Conservation (phyloP, 92 coral and sea anemone species). For the Scolanthus callimorphus region DNA sequence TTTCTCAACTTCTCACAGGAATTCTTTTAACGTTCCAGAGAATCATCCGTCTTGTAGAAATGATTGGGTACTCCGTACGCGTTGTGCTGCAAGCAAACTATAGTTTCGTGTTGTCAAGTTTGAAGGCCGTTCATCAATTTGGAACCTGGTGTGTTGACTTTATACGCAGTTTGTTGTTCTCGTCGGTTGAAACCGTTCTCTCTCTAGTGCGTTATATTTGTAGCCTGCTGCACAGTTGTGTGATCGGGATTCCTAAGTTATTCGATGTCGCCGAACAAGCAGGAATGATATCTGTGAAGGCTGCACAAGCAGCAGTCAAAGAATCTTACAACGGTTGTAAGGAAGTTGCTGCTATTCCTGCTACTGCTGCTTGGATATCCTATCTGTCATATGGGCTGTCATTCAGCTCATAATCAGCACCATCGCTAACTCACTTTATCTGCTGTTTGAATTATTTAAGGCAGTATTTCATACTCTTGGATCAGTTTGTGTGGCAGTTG, state of each 20-base stretch:
- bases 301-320: conserved; percentile 36
- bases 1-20: conserved; percentile 35
- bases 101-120: conserved; percentile 63
- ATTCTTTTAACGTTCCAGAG: conserved; percentile 51
- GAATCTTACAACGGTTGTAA: conserved; percentile 53
- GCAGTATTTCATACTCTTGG: not conserved
- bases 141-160: conserved; percentile 14
- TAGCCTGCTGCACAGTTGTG: conserved; percentile 28
- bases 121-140: conserved; percentile 23
- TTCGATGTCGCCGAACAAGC: conserved; percentile 41
- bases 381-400: conserved; percentile 43
- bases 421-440: conserved; percentile 42
- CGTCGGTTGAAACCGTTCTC: conserved; percentile 16
- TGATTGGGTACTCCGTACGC: conserved; percentile 68
- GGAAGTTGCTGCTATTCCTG: conserved; percentile 35
- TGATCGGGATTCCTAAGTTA: conserved; percentile 34
- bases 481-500: not conserved
- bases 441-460: conserved; percentile 32
- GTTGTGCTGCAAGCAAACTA: conserved; percentile 75
- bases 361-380: conserved; percentile 41
- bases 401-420: conserved; percentile 51
- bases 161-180: conserved; percentile 16
- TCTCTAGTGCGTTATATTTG: conserved; percentile 35
- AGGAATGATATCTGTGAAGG: conserved; percentile 23
- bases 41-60: conserved; percentile 69